Conservation (phyloP, 2,888 invertebrate genomes). For the Epiblema foenella region DNA sequence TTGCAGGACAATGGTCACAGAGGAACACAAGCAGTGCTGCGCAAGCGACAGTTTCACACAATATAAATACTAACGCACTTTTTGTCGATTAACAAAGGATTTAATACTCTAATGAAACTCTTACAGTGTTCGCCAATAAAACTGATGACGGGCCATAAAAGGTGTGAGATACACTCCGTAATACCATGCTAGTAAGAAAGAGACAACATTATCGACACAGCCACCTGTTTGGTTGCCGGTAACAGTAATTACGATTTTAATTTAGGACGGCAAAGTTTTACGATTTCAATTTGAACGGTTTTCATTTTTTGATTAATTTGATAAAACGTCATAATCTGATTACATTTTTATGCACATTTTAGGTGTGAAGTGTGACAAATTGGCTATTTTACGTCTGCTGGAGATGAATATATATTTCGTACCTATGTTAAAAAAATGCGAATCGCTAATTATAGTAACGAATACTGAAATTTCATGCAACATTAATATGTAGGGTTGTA, state of each 20-base stretch:
- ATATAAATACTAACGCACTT: slow-evolving; percentile 11
- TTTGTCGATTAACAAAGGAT: background rate
- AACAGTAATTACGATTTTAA: background rate
- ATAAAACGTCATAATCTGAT: background rate
- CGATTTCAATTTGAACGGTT: background rate
- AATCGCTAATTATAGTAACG: too few species aligned
- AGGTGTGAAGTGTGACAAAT: background rate
- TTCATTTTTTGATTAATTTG: background rate
- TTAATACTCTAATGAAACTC: background rate
- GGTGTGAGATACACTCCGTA: too few species aligned
- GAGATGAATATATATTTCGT: background rate
- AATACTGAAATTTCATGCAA: too few species aligned
- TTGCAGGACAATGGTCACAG: slow-evolving; percentile 58
- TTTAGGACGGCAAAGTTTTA: background rate
- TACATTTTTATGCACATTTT: background rate
- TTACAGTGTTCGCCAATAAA: background rate
- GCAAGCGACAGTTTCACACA: background rate
- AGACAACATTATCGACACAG: too few species aligned
- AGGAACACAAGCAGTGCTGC: slow-evolving; percentile 20
- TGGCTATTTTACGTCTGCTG: background rate
- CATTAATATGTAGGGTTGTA: too few species aligned
- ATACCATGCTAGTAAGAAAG: too few species aligned
- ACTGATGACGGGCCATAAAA: too few species aligned
- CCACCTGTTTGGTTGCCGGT: too few species aligned
- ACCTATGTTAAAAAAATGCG: too few species aligned